phyloP scores from a whole-genome alignment of 2,888 invertebrate genomes.

The Drosophila hamatofila region DNA sequence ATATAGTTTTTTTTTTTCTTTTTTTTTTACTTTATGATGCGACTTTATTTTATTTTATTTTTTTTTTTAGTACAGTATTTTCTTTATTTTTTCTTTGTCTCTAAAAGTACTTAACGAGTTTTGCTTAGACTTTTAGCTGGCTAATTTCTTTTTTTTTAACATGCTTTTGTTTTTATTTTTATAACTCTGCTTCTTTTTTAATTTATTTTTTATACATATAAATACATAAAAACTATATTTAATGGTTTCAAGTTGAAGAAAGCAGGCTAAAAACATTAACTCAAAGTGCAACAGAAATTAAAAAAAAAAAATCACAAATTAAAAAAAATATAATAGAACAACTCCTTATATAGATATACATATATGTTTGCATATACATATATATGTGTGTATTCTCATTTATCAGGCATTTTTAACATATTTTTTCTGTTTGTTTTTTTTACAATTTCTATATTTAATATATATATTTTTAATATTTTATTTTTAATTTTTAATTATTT shows the following conservation, averaged over 20 bases:
- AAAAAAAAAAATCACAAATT: conserved; percentile 43
- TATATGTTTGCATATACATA: conserved; percentile 28
- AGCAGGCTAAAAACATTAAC: conserved; percentile 69
- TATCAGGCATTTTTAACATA: conserved; percentile 67
- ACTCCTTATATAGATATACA: conserved; percentile 33
- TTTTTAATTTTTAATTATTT: not conserved
- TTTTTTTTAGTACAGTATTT: conserved; percentile 61
- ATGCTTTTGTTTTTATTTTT: conserved; percentile 47
- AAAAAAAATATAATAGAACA: conserved; percentile 37
- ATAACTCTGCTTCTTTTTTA: conserved; percentile 20
- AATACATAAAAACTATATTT: conserved; percentile 75
- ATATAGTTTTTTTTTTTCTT: conserved; percentile 7
- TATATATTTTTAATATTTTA: conserved; percentile 60
- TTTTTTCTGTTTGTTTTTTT: conserved; percentile 43
- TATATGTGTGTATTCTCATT: conserved; percentile 37
- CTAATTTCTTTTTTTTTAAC: conserved; percentile 56
- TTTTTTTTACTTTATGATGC: conserved; percentile 57
- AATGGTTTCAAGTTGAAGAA: conserved; percentile 58
- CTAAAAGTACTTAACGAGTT: conserved; percentile 79
- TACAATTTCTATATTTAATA: conserved; percentile 33
- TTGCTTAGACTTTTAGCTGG: conserved; percentile 72
- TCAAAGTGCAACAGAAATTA: conserved; percentile 62
- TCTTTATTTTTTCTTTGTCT: conserved; percentile 45
- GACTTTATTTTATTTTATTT: conserved; percentile 44
- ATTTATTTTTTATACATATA: conserved; percentile 68